These are phyloP conservation scores for Campoplex nolae DNA, from an alignment of 2,888 invertebrate genomes.

Conservation along the genomic window DNA sequence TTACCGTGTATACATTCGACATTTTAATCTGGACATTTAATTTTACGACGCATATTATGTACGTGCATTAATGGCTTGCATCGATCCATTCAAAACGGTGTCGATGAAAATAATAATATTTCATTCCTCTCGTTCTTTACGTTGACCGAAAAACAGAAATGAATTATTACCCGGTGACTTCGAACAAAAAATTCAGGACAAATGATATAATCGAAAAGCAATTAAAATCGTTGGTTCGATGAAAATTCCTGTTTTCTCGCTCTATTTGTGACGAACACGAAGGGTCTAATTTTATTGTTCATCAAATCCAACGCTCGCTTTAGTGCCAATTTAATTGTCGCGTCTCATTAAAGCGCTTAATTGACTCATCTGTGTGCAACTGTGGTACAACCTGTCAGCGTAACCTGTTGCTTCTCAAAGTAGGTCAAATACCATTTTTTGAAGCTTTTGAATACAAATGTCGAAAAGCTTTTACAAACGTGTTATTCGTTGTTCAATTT, in stretches of 20 bases:
- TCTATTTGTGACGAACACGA: background rate
- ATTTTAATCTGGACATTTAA: background rate
- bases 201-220: background rate
- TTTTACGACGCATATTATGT: background rate
- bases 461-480: background rate
- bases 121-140: background rate
- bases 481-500: background rate
- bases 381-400: background rate
- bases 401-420: slow-evolving; percentile 50
- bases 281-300: slow-evolving; percentile 47
- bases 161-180: background rate
- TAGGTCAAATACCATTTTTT: background rate
- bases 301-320: slow-evolving; percentile 45
- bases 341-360: slow-evolving; percentile 54
- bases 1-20: background rate
- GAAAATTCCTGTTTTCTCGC: background rate
- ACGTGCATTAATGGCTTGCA: background rate
- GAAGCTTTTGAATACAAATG: background rate
- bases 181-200: background rate
- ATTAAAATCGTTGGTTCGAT: slow-evolving; percentile 2
- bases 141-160: too few species aligned
- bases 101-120: background rate
- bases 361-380: slow-evolving; percentile 25
- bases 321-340: slow-evolving; percentile 40
- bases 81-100: background rate